These are phyloP conservation scores for Vimba vimba DNA, from an alignment of 2,113 vertebrate species.

Conservation along the genomic window DNA sequence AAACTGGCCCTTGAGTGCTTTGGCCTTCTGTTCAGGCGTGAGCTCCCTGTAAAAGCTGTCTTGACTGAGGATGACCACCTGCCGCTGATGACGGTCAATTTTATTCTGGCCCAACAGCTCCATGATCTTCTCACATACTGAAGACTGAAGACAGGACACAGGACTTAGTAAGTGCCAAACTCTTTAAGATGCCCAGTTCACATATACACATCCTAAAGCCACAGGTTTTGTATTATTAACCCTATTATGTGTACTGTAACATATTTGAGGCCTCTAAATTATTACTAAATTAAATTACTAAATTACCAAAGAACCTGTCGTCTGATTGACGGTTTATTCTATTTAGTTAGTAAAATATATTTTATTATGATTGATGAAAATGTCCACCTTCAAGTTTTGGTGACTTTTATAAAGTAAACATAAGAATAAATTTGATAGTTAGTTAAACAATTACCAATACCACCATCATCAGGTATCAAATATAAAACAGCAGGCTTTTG, in stretches of 20 bases:
- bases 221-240: background rate
- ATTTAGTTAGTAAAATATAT: background rate
- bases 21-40: constrained; percentile 93
- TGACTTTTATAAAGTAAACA: background rate
- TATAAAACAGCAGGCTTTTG: background rate
- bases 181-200: background rate
- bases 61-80: constrained; percentile 97
- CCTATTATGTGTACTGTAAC: background rate
- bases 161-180: background rate
- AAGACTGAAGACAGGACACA: constrained; percentile 78
- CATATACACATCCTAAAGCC: background rate
- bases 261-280: background rate
- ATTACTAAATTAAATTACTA: background rate
- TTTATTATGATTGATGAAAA: background rate
- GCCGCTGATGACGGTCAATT: constrained; percentile 91
- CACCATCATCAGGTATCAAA: background rate
- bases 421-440: background rate
- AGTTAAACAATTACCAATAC: background rate
- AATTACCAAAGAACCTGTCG: background rate
- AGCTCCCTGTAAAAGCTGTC: constrained; percentile 97
- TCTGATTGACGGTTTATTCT: too few species aligned
- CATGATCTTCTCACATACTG: constrained; percentile 95
- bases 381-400: background rate
- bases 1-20: constrained; percentile 94
- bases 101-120: constrained; percentile 96